Conservation (phyloP, 1,140 invertebrate species). For the Melitaea cinxia region DNA sequence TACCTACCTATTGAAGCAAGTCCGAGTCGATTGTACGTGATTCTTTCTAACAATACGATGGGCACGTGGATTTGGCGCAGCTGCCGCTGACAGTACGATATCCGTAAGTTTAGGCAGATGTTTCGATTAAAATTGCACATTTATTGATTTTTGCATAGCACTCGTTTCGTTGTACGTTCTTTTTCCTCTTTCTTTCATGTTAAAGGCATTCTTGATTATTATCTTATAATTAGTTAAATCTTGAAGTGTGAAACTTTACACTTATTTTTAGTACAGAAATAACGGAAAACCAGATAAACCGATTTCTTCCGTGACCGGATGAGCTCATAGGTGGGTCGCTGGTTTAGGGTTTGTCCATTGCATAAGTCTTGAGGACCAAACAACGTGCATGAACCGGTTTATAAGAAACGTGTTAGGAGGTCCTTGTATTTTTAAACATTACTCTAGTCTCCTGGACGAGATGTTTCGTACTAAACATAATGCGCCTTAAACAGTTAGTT, state of each 20-base stretch:
- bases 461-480: too few species aligned
- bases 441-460: constrained; percentile 1
- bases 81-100: constrained; percentile 46
- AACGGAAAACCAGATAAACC: not conserved
- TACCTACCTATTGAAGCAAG: constrained; percentile 2
- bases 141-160: constrained; percentile 5
- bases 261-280: not conserved
- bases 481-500: too few species aligned
- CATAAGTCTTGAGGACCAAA: constrained; percentile 69
- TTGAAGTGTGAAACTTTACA: not conserved
- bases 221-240: too few species aligned
- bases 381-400: constrained; percentile 73
- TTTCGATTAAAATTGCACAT: constrained; percentile 30
- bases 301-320: constrained; percentile 31
- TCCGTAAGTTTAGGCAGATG: constrained; percentile 46
- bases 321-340: constrained; percentile 39
- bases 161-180: too few species aligned
- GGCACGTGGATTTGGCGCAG: constrained; percentile 46
- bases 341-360: constrained; percentile 55
- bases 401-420: constrained; percentile 78
- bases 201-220: too few species aligned
- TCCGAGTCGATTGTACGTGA: constrained; percentile 16
- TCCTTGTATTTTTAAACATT: constrained; percentile 53
- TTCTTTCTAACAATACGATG: constrained; percentile 22
- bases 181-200: too few species aligned